These are phyloP conservation scores for Elegia similella DNA, from an alignment of 2,888 invertebrate genomes.

Conservation along the genomic window DNA sequence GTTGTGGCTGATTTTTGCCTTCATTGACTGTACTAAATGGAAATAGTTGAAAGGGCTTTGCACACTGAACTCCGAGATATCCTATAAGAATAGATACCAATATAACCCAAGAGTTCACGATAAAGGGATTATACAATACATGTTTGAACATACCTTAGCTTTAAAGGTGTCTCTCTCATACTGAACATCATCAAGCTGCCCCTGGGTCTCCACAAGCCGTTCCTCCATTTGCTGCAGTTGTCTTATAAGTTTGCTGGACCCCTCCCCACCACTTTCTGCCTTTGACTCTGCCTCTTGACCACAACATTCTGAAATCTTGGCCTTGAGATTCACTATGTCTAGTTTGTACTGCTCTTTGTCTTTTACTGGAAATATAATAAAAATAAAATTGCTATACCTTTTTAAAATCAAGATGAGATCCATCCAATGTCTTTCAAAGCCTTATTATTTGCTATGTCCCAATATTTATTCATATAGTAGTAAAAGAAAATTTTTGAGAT, in stretches of 20 bases:
- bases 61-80: too few species aligned
- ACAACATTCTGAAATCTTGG: slow-evolving; percentile 61
- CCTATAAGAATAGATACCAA: too few species aligned
- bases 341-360: slow-evolving; percentile 67
- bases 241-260: slow-evolving; percentile 45
- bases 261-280: slow-evolving; percentile 37
- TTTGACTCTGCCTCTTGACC: slow-evolving; percentile 45
- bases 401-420: too few species aligned
- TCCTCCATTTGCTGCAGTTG: slow-evolving; percentile 80
- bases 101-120: too few species aligned
- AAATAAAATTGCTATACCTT: not conserved
- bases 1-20: too few species aligned
- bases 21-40: too few species aligned
- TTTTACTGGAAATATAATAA: slow-evolving; percentile 52
- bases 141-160: slow-evolving; percentile 67
- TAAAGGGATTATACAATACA: too few species aligned
- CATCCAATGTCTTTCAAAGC: too few species aligned
- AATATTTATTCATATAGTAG: too few species aligned
- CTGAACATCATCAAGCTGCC: slow-evolving; percentile 73
- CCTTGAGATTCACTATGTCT: slow-evolving; percentile 60
- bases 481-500: too few species aligned
- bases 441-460: too few species aligned
- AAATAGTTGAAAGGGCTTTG: too few species aligned
- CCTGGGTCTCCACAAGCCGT: slow-evolving; percentile 71
- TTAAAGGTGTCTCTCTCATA: slow-evolving; percentile 75